Evolutionary conservation across 1,140 invertebrate species (phyloP).

Genomic region (Augochlora pura): DNA sequence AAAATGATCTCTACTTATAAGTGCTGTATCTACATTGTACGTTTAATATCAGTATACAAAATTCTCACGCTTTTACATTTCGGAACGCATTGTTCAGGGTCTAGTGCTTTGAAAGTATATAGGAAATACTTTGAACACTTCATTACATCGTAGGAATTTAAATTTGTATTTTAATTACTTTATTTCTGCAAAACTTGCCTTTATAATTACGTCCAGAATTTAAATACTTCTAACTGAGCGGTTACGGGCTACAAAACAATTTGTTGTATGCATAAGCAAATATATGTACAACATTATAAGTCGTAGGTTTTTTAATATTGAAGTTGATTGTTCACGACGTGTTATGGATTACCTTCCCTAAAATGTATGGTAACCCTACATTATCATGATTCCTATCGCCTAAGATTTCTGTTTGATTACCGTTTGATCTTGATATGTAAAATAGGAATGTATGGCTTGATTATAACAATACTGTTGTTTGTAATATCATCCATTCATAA

Average conservation of each 20-base stretch:
- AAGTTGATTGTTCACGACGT: no score
- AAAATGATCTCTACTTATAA: constrained; percentile 19
- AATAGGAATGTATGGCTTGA: constrained; percentile 32
- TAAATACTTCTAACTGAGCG: no score
- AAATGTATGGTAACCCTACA: no score
- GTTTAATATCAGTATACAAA: constrained; percentile 11
- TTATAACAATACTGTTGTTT: neutral
- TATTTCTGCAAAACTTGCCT: neutral
- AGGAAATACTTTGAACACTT: neutral
- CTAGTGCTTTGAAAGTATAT: constrained; percentile 17
- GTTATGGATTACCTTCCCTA: no score
- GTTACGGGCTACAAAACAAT: no score
- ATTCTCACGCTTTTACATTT: neutral
- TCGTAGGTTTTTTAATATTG: no score
- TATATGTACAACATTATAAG: no score
- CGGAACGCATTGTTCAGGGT: neutral
- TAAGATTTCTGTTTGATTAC: constrained; percentile 33
- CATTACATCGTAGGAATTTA: constrained; percentile 1
- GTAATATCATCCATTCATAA: constrained; percentile 7
- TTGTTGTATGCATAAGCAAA: no score
- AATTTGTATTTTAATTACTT: constrained; percentile 3
- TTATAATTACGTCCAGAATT: no score
- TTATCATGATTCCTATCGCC: neutral
- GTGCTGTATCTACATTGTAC: constrained; percentile 20
- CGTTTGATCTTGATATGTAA: constrained; percentile 30